Percentiles rank a stretch among this genome's conserved stretches.
Evolutionary conservation across 1,140 invertebrate species (phyloP).

Genomic region (Aradophagus sp.): DNA sequence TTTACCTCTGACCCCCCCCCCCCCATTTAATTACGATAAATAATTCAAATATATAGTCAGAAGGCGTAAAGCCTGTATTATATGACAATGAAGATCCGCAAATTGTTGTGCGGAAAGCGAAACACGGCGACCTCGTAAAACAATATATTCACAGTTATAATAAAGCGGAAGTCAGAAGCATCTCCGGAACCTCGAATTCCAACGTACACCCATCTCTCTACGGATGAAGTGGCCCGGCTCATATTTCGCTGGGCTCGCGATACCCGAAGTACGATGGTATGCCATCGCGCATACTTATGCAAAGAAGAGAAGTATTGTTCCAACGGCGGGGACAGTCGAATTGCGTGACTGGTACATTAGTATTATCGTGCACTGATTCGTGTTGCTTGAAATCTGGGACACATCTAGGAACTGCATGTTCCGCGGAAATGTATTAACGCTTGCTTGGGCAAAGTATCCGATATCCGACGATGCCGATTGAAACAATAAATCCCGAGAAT

Average conservation of each 20-base stretch:
- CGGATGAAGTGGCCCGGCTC: conserved; percentile 35
- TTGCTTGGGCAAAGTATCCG: conserved; percentile 24
- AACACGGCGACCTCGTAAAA: conserved; percentile 53
- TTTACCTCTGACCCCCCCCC: no score
- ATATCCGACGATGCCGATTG: conserved; percentile 37
- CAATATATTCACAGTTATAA: conserved; percentile 60
- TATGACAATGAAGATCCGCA: conserved; percentile 49
- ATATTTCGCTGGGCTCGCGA: conserved; percentile 37
- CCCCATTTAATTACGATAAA: conserved; percentile 45
- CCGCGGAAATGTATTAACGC: conserved; percentile 50
- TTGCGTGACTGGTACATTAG: conserved; percentile 49
- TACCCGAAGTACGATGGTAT: conserved; percentile 28
- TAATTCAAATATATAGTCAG: conserved; percentile 34
- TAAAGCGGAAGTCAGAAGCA: conserved; percentile 59
- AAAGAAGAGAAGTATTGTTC: conserved; percentile 45
- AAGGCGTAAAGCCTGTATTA: conserved; percentile 21
- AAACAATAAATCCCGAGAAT: conserved; percentile 37
- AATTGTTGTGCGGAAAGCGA: conserved; percentile 34
- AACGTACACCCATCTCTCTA: conserved; percentile 21
- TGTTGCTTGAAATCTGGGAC: conserved; percentile 47
- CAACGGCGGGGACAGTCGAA: conserved; percentile 34
- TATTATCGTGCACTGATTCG: conserved; percentile 41
- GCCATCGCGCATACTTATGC: conserved; percentile 49
- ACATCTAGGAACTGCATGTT: conserved; percentile 30
- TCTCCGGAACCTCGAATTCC: conserved; percentile 50